phyloP scores from a whole-genome alignment of 2,888 invertebrate genomes.

The Stegana nigrithorax region DNA sequence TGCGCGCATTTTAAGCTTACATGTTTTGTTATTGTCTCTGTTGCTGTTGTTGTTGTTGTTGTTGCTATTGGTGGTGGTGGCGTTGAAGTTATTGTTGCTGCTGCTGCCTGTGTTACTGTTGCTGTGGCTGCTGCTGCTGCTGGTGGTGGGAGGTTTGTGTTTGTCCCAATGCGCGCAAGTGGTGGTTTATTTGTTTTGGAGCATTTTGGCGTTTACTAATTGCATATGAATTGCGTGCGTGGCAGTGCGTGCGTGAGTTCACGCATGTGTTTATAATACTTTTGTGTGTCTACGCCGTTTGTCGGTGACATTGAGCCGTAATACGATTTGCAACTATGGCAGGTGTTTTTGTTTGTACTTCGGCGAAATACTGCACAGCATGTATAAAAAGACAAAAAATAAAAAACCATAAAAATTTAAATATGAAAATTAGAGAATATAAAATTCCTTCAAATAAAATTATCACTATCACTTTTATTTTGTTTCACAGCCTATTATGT shows the following conservation, averaged over 20 bases:
- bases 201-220: constrained; percentile 33
- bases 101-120: constrained; percentile 29
- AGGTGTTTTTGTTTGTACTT: too few species aligned
- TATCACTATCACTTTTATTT: too few species aligned
- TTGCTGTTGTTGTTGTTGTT: constrained; percentile 12
- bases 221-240: constrained; percentile 40
- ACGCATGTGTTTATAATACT: constrained; percentile 24
- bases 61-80: neutral
- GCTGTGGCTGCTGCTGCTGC: neutral
- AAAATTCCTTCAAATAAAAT: too few species aligned
- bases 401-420: too few species aligned
- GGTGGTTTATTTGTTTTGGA: constrained; percentile 42
- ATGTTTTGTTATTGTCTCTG: constrained; percentile 26
- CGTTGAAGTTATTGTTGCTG: too few species aligned
- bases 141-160: constrained; percentile 23
- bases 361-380: too few species aligned
- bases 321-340: constrained; percentile 46
- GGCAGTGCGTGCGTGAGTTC: constrained; percentile 1
- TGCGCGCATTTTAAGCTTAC: constrained; percentile 15
- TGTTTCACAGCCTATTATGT: too few species aligned
- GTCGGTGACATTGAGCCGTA: constrained; percentile 45
- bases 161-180: constrained; percentile 35
- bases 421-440: too few species aligned
- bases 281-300: neutral
- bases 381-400: too few species aligned